Evolutionary conservation across 1,140 invertebrate species (phyloP).

Genomic region (Aphaenogaster floridana): DNA sequence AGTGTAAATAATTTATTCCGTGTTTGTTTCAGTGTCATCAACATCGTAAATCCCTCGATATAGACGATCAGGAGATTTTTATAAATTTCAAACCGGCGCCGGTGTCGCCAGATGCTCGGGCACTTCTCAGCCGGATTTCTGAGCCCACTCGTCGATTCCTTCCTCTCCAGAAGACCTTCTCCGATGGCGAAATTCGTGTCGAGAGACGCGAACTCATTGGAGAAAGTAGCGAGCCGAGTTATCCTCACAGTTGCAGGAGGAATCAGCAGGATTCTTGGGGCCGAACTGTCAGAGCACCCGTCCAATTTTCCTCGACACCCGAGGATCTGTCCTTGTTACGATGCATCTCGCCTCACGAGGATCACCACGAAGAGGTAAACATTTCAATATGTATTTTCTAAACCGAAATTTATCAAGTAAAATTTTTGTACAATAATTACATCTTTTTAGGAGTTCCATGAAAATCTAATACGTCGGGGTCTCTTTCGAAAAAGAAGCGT

Average conservation of each 20-base stretch:
- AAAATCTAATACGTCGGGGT: slow-evolving; percentile 92
- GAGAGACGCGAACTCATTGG: slow-evolving; percentile 87
- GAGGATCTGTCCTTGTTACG: slow-evolving; percentile 84
- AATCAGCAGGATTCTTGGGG: slow-evolving; percentile 85
- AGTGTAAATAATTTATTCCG: background rate
- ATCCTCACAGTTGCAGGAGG: slow-evolving; percentile 84
- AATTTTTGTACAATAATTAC: background rate
- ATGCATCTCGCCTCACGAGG: slow-evolving; percentile 79
- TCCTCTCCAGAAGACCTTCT: slow-evolving; percentile 92
- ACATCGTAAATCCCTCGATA: slow-evolving; percentile 81
- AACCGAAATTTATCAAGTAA: background rate
- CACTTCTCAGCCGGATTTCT: slow-evolving; percentile 85
- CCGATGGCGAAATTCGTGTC: slow-evolving; percentile 92
- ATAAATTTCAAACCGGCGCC: slow-evolving; percentile 94
- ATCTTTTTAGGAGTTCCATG: slow-evolving; percentile 90
- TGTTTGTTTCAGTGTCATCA: slow-evolving; percentile 54
- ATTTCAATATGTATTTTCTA: background rate
- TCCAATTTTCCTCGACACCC: slow-evolving; percentile 86
- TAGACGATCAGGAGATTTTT: slow-evolving; percentile 93
- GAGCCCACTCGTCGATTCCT: slow-evolving; percentile 87
- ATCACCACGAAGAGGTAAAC: slow-evolving; percentile 84
- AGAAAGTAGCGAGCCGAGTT: slow-evolving; percentile 84
- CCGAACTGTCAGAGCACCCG: slow-evolving; percentile 80
- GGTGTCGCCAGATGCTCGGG: slow-evolving; percentile 89
- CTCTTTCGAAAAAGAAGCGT: slow-evolving; percentile 91